Base-by-base conservation (phyloP, 2,797 vertebrate species). In the Muscicapa striata region DNA sequence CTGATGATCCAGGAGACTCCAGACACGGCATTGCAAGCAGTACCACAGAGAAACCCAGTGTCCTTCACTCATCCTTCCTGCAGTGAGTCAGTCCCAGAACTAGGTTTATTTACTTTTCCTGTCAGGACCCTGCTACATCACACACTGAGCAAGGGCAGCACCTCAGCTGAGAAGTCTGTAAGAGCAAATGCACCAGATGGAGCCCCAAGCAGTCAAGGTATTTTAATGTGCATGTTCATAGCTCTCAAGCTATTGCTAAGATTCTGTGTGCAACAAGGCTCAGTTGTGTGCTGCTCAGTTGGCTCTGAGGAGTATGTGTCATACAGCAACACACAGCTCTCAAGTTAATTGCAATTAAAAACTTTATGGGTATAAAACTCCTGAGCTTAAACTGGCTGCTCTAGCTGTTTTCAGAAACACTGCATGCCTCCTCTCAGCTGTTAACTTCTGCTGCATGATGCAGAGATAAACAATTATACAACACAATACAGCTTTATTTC, bases 11-110 rank as follows among this genome's bases (percentile, higher is more conserved):
- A 75, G 46, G 34, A 83, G 41, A 84, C 34, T 54, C 54, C 24
- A 43, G 20, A 12, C 27, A 43, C 0, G 5, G 7, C 40, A 20
- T 3, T 20, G 55, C 48, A 74, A 73, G 45, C 32, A 90, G 29
- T 0, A 13, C 22, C 57, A 74, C 34, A 58, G 52, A 69, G 36
- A 43, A 70, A 61, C n/a, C 26, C 49, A 15, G 34, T 0, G 5
- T 70, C 87, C 89, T 93, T 93, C 86, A 45, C 41, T 64, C 81
- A 43, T 36, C 79, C 57, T 68, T 90, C 61, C n/a, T 52, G 20
- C n/a, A 68, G 41, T 3, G 19, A 6, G 19, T 32, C 66, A 63
- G 5, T 15, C 48, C 55, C 27, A 68, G n/a, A 84, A 24, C 30
- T 10, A 6, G 49, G 15, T 40, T 52, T 17, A 59, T 43, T 93